Evolutionary conservation across 2,797 vertebrate genomes (phyloP).

Genomic region (Hydrophis major): DNA sequence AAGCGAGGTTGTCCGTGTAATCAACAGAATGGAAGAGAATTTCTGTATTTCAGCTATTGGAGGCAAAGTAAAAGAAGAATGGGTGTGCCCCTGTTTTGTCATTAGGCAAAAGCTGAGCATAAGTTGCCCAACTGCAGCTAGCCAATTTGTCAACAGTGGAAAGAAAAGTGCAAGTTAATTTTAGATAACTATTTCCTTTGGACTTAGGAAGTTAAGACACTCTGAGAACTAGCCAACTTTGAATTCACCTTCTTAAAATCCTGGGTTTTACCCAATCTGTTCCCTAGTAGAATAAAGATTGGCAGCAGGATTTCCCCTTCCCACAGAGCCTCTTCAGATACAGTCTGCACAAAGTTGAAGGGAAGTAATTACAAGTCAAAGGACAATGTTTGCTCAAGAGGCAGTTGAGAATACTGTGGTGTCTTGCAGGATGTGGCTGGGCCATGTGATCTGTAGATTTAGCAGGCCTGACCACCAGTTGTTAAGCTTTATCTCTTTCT

Average conservation of each 20-base stretch:
- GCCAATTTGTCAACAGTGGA: not conserved
- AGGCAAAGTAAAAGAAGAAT: not conserved
- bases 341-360: not conserved
- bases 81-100: not conserved
- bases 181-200: too few species aligned
- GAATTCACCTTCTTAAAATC: not conserved
- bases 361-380: not conserved
- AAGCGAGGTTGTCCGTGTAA: not conserved
- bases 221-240: not conserved
- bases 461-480: not conserved
- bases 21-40: not conserved
- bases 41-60: not conserved
- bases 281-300: not conserved
- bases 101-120: not conserved
- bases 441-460: not conserved
- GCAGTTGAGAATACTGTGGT: not conserved
- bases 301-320: not conserved
- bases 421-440: not conserved
- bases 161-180: not conserved
- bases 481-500: constrained; percentile 23
- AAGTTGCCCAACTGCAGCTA: not conserved
- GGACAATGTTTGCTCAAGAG: not conserved
- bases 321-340: not conserved
- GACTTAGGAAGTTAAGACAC: not conserved
- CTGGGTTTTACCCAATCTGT: not conserved